Percentiles rank a stretch among this genome's conserved stretches.
These are phyloP conservation scores for Aspidoscelis tigris DNA, from an alignment of 2,113 vertebrate species.

Conservation along the genomic window DNA sequence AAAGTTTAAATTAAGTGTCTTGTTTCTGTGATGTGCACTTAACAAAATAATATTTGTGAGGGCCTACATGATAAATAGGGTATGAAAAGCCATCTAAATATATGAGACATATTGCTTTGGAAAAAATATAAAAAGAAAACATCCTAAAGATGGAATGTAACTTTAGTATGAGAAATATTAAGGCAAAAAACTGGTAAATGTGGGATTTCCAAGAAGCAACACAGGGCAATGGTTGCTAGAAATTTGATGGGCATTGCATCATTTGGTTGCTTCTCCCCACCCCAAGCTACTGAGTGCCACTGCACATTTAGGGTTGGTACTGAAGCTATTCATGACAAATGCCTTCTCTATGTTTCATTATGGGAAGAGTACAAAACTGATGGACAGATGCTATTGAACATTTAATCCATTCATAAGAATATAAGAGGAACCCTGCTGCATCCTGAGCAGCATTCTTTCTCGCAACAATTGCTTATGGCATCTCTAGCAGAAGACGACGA, in stretches of 20 bases:
- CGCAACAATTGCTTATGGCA: too few relatives aligned
- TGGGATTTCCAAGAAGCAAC: neutral
- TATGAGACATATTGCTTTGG: neutral
- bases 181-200: neutral
- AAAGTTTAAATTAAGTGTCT: constrained; percentile 38
- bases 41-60: constrained; percentile 36
- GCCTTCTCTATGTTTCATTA: too few relatives aligned
- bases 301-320: too few relatives aligned
- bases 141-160: neutral
- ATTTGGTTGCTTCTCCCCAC: too few relatives aligned
- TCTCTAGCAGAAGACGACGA: too few relatives aligned
- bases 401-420: neutral
- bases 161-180: constrained; percentile 32
- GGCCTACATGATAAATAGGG: constrained; percentile 10
- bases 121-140: constrained; percentile 12
- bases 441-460: too few relatives aligned
- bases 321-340: too few relatives aligned
- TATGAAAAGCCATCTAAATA: constrained; percentile 11
- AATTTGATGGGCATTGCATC: too few relatives aligned
- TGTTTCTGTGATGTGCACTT: constrained; percentile 33
- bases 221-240: neutral
- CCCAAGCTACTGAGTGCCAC: too few relatives aligned
- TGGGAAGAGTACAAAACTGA: too few relatives aligned
- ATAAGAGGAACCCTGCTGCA: too few relatives aligned
- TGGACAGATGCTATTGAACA: too few relatives aligned